Conservation (phyloP, 2,797 vertebrate species). For the Thalassophryne amazonica region DNA sequence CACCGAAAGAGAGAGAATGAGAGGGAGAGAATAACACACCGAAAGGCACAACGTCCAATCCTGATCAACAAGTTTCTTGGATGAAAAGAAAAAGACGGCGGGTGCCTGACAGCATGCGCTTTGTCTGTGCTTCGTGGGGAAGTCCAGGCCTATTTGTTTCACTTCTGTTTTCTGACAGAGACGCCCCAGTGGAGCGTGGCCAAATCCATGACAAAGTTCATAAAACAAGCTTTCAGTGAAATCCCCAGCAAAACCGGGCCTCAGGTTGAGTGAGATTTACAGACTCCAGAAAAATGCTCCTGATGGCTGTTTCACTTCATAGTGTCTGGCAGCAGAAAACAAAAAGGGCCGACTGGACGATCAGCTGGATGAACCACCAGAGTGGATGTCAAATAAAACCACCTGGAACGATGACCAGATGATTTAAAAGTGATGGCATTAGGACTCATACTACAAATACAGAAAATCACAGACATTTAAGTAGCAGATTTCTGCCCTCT, state of each 20-base stretch:
- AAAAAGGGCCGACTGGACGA: too few species aligned
- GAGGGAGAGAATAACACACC: too few species aligned
- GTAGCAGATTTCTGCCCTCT: too few species aligned
- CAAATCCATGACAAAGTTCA: conserved; percentile 59
- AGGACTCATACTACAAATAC: too few species aligned
- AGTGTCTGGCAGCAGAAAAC: background rate
- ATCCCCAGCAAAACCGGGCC: conserved; percentile 40
- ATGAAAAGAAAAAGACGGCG: conserved; percentile 36
- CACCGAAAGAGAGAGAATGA: too few species aligned
- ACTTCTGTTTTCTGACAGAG: conserved; percentile 80
- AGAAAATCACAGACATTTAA: too few species aligned
- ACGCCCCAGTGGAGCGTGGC: conserved; percentile 40
- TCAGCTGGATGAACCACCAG: background rate
- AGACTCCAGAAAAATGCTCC: background rate
- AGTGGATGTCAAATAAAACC: too few species aligned
- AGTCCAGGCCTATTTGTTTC: conserved; percentile 75
- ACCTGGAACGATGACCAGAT: too few species aligned
- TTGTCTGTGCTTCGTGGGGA: conserved; percentile 69
- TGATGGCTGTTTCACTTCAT: background rate
- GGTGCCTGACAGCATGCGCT: conserved; percentile 67
- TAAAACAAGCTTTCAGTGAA: conserved; percentile 42
- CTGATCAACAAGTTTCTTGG: conserved; percentile 61
- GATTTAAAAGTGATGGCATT: too few species aligned
- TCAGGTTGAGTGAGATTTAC: background rate
- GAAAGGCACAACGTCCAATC: conserved; percentile 30